Evolutionary conservation across 1,140 invertebrate genomes (phyloP), one percentile per base, ranked within the genome.

Genomic region (Drosophila truncata): DNA sequence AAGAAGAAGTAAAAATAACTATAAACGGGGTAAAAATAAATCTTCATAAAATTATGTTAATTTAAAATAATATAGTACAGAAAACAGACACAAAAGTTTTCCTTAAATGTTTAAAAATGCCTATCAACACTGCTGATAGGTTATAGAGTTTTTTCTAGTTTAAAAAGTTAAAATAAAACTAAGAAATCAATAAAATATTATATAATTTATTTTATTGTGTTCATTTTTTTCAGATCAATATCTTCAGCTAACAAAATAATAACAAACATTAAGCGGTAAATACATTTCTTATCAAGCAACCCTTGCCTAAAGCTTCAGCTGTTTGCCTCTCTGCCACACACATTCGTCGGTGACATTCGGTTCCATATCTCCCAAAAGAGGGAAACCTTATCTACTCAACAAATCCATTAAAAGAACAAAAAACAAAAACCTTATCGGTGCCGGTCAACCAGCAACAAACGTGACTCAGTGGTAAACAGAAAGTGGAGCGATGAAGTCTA

Each of bases 361-460:
- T 41, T 33, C 9, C 14, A 63, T 63, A 41, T 47, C 27, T 44
- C 31, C 14, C 11, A 18, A 27, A 49, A 10, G 4, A 16, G 7
- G 13, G 13, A 18, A 27, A 23, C 62, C 31, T 69, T 69, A 69
- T 70, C 64, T 49, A 18, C 20, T 18, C 42, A 7, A 72, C 52
- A 69, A 72, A 70, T 41, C 23, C 39, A 47, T 25, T 33, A 35
- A 18, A 35, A 35, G 29, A 33, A 42, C 11, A 25, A 54, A 54
- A 35, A 14, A 29, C 2, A 25, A 61, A 33, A 61, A 82, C 74
- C 80, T 82, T 46, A 82, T 82, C 80, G 14, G 16, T 20, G 50
- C 42, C 76, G 72, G 70, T 23, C 39, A 44, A 42, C 47, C 33
- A 29, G 31, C 14, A n/a, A 23, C 13, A 44, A 75, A 58, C 60